A percentile compares a stretch with the other conserved stretches of the same genome.
These are phyloP conservation scores for Oplegnathus fasciatus DNA, from an alignment of 2,113 vertebrate species.

Conservation along the genomic window DNA sequence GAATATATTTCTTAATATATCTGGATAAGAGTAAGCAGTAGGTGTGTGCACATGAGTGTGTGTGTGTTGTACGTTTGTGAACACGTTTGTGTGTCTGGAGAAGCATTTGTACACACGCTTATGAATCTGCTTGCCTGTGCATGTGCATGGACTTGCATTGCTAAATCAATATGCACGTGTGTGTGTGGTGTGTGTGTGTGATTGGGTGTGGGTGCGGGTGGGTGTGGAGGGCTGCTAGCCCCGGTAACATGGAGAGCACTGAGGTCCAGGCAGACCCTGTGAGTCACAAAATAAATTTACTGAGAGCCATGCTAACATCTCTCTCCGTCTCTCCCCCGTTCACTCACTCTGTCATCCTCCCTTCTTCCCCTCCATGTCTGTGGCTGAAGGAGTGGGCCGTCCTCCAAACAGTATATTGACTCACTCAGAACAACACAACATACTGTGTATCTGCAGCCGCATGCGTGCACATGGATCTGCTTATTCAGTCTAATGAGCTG, in stretches of 20 bases:
- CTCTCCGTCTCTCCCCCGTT: slow-evolving; percentile 28
- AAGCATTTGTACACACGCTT: neutral
- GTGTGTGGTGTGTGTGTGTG: neutral
- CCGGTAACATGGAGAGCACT: slow-evolving; percentile 71
- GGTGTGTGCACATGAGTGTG: slow-evolving; percentile 16
- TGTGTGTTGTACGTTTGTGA: neutral
- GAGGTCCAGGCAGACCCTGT: slow-evolving; percentile 82
- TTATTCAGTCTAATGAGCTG: slow-evolving; percentile 28
- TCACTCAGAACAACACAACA: slow-evolving; percentile 67
- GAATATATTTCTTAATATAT: slow-evolving; percentile 58
- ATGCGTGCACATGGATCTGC: slow-evolving; percentile 35
- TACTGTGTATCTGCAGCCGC: slow-evolving; percentile 34
- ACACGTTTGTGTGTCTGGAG: slow-evolving; percentile 8
- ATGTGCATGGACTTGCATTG: slow-evolving; percentile 4
- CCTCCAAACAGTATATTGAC: slow-evolving; percentile 51
- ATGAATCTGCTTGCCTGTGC: slow-evolving; percentile 19
- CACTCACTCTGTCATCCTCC: slow-evolving; percentile 48
- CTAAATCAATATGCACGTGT: slow-evolving; percentile 44
- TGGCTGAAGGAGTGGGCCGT: slow-evolving; percentile 45
- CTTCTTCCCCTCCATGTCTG: slow-evolving; percentile 51
- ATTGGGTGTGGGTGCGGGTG: slow-evolving; percentile 15
- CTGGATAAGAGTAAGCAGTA: slow-evolving; percentile 47
- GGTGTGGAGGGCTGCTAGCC: slow-evolving; percentile 44
- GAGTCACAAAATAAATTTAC: slow-evolving; percentile 76
- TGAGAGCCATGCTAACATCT: slow-evolving; percentile 57